Evolutionary conservation across 2,888 invertebrate genomes (phyloP), one percentile per base, ranked within the genome.

Genomic region (Zele albiditarsus): DNA sequence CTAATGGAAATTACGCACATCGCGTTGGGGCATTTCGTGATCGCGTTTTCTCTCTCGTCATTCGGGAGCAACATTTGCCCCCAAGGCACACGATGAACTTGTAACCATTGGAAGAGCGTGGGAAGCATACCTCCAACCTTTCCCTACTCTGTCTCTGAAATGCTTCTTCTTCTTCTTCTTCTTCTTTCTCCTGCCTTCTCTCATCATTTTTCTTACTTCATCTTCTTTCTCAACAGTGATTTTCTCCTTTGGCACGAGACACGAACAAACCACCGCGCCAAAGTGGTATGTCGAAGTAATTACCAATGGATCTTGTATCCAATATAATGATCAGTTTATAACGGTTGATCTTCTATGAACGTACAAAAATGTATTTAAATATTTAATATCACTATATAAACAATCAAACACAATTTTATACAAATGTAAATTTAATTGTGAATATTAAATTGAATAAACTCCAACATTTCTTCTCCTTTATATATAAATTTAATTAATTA

Each of bases 81-180:
- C 75, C 77, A 77, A 79, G 82, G 81, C 84, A 79, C 53, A 81
- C 79, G 81, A 82, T 81, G 83, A 84, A 83, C 83, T 80, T 82
- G 80, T 79, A 81, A 83, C 80, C 49, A 82, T 79, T 80, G 81
- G 71, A 73, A 77, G 83, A 83, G 84, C 84, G 84, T 84, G 84
- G 83, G 84, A 84, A 81, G 81, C 75, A 74, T 77, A 75, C 71
- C 71, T 74, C 66, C 33, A 65, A 65, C 38, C 72, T 70, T 66
- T 74, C 23, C 60, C 68, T 27, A 60, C 57, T 33, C 62, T 63
- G 28, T 68, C 63, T 53, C 31, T 31, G 31, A n/a, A n/a, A 33
- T 62, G n/a, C 33, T 58, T 42, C 60, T 42, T 49, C 60, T 60
- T 42, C 49, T 62, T 49, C 58, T 60, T 65, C 6, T 31, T 6